phyloP scores from a whole-genome alignment of 2,113 vertebrate genomes.

The Balaenoptera acutorostrata region DNA sequence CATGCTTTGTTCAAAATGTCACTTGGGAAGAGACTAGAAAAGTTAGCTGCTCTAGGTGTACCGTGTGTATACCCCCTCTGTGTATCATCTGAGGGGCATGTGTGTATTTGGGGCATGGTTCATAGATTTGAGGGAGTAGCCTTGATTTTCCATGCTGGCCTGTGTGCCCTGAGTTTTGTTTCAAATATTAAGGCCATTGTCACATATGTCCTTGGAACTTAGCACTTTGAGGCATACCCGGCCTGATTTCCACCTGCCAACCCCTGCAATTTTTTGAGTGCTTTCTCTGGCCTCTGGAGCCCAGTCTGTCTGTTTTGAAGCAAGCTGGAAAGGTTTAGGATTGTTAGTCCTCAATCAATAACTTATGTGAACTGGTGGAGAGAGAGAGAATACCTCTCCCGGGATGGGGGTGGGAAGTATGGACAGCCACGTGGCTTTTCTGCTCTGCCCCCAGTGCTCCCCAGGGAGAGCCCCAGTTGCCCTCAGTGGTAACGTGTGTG shows the following conservation, averaged over 20 bases:
- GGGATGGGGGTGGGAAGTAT: rapidly evolving
- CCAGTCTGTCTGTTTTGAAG: neutral
- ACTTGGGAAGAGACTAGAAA: neutral
- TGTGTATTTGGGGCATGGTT: neutral
- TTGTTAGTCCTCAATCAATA: neutral
- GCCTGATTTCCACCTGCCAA: neutral
- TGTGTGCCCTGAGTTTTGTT: neutral
- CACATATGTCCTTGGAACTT: neutral
- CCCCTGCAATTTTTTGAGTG: neutral
- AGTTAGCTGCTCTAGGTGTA: too few species aligned
- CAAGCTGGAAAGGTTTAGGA: neutral
- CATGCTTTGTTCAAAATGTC: neutral
- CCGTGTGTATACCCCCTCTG: rapidly evolving
- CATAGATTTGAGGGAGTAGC: too few species aligned
- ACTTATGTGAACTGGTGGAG: neutral
- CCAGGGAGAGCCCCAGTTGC: neutral
- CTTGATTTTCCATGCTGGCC: neutral
- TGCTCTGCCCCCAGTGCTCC: neutral
- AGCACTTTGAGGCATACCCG: neutral
- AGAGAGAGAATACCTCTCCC: neutral
- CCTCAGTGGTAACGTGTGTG: neutral
- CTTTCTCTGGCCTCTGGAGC: neutral
- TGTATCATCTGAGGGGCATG: neutral
- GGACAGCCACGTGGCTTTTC: neutral
- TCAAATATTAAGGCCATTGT: neutral